These are phyloP conservation scores for Ibidorhyncha struthersii DNA, from an alignment of 2,113 vertebrate species.

Conservation along the genomic window DNA sequence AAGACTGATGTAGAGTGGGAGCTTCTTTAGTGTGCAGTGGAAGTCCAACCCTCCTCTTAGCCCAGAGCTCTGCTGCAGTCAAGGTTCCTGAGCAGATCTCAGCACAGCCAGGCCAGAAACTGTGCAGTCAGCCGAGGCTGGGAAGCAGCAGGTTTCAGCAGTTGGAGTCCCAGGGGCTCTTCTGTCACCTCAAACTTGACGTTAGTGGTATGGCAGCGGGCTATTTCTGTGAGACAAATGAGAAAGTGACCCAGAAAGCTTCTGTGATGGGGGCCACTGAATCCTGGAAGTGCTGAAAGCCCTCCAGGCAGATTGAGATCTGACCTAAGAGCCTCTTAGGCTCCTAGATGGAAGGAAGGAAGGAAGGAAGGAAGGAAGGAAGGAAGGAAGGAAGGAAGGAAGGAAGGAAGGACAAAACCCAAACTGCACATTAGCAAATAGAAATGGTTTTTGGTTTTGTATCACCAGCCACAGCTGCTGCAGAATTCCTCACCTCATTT, in stretches of 20 bases:
- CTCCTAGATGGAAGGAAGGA: background rate
- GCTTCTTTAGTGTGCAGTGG: background rate
- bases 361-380: too few species aligned
- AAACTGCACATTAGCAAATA: background rate
- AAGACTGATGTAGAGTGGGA: background rate
- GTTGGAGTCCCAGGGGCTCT: background rate
- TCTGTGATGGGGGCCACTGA: background rate
- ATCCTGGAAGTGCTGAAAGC: background rate
- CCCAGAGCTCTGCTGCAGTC: background rate
- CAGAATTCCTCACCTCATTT: background rate
- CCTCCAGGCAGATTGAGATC: background rate
- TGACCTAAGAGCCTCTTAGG: background rate
- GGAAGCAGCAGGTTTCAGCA: background rate
- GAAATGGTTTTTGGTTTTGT: background rate
- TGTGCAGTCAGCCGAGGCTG: accelerated
- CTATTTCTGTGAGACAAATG: background rate
- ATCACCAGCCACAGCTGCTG: background rate
- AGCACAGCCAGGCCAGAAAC: background rate
- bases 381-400: too few species aligned
- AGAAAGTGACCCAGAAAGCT: background rate
- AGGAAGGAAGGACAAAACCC: background rate
- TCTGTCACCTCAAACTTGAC: background rate
- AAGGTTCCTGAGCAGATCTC: background rate
- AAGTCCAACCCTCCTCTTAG: background rate
- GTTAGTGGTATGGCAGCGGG: background rate